These are phyloP conservation scores for Pectinophora gossypiella DNA, from an alignment of 1,140 invertebrate genomes.

Conservation along the genomic window DNA sequence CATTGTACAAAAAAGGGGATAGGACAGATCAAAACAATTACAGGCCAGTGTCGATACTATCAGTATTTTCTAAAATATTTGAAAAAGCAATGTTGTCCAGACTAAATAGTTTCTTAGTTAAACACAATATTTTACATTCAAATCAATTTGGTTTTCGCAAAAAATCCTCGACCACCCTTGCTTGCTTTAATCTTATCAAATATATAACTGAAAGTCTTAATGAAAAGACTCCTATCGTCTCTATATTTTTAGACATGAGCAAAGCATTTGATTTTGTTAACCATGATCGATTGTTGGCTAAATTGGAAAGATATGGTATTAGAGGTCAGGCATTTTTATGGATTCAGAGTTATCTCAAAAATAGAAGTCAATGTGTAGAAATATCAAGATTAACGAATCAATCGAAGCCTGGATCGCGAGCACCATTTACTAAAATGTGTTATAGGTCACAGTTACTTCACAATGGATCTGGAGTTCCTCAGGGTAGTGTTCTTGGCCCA, in stretches of 20 bases:
- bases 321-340: conserved; percentile 12
- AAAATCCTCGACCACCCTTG: conserved; percentile 20
- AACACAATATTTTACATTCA: conserved; percentile 21
- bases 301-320: conserved; percentile 26
- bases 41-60: conserved; percentile 27
- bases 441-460: neutral
- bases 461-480: conserved; percentile 5
- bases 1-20: conserved; percentile 22
- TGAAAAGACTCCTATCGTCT: conserved; percentile 13
- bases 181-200: conserved; percentile 20
- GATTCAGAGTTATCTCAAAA: conserved; percentile 1
- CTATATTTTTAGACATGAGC: conserved; percentile 33
- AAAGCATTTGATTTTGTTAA: conserved; percentile 43
- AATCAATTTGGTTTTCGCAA: conserved; percentile 30
- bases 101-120: conserved; percentile 21
- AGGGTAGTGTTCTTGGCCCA: conserved; percentile 10
- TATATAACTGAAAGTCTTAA: conserved; percentile 17
- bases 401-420: neutral
- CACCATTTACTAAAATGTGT: neutral
- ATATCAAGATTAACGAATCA: neutral
- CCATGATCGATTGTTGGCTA: conserved; percentile 24
- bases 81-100: conserved; percentile 27
- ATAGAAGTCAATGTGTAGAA: conserved; percentile 5
- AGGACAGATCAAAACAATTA: conserved; percentile 18
- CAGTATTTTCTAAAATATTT: conserved; percentile 30